phyloP scores from a whole-genome alignment of 2,113 vertebrate genomes.

The Cebidichthys violaceus region DNA sequence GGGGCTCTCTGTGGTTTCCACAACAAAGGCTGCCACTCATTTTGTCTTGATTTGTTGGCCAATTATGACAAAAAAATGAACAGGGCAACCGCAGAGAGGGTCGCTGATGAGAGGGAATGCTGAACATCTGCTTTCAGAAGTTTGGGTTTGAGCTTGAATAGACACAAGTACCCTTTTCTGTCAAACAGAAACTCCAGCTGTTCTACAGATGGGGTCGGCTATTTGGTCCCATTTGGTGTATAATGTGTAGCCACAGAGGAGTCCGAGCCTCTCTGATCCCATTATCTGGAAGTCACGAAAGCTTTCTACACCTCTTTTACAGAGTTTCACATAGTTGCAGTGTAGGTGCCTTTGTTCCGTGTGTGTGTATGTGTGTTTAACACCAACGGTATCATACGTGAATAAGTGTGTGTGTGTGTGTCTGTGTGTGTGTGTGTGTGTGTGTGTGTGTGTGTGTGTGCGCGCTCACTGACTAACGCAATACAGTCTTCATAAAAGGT shows the following conservation, averaged over 20 bases:
- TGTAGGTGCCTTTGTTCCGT: constrained; percentile 29
- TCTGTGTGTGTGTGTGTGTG: constrained; percentile 5
- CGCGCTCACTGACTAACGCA: constrained; percentile 80
- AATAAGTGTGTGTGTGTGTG: constrained; percentile 59
- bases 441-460: constrained; percentile 55
- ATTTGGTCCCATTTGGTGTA: constrained; percentile 31
- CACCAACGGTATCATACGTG: constrained; percentile 54
- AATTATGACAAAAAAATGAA: constrained; percentile 58
- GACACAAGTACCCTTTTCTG: constrained; percentile 54
- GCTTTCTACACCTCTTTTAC: constrained; percentile 12
- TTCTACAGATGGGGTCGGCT: constrained; percentile 54
- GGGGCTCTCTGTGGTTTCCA: constrained; percentile 29
- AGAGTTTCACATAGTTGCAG: constrained; percentile 3
- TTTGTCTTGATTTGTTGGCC: constrained; percentile 66
- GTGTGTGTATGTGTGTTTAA: constrained; percentile 53
- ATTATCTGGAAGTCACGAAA: constrained; percentile 27
- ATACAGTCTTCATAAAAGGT: constrained; percentile 89
- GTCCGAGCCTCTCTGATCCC: constrained; percentile 40
- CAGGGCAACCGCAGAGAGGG: constrained; percentile 35
- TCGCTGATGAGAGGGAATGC: constrained; percentile 36
- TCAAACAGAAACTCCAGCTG: constrained; percentile 65
- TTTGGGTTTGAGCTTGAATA: constrained; percentile 26
- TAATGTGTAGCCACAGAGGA: constrained; percentile 8
- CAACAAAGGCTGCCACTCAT: constrained; percentile 59
- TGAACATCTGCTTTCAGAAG: constrained; percentile 64